phyloP scores from a whole-genome alignment of 2,888 invertebrate genomes.

The Conus canariensis region DNA sequence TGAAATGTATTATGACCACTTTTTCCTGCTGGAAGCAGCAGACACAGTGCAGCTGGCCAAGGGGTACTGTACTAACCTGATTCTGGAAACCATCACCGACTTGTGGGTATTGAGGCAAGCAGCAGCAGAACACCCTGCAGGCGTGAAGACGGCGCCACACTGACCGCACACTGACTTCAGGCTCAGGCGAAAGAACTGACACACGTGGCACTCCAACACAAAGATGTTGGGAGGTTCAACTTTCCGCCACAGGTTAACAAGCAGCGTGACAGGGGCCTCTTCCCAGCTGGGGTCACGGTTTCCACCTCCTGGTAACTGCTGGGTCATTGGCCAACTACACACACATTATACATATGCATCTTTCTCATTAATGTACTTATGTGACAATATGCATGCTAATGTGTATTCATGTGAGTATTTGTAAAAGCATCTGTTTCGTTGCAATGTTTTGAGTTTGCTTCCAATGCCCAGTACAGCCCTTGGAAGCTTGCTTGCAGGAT shows the following conservation, averaged over 20 bases:
- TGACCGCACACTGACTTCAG: slow-evolving; percentile 35
- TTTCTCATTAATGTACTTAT: neutral
- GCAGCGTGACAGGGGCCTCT: neutral
- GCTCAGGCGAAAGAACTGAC: slow-evolving; percentile 39
- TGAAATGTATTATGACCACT: no score
- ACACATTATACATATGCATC: neutral
- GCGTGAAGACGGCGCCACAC: slow-evolving; percentile 5
- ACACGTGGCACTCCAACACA: slow-evolving; percentile 16
- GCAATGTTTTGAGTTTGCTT: no score
- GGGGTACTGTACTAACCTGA: neutral
- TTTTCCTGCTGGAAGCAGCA: no score
- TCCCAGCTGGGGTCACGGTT: neutral
- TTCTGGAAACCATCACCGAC: neutral
- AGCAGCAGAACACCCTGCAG: slow-evolving; percentile 26
- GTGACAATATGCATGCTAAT: neutral
- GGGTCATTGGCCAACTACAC: neutral
- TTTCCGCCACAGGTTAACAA: slow-evolving; percentile 18
- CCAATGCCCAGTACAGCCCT: no score
- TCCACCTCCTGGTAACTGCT: neutral
- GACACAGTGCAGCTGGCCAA: no score
- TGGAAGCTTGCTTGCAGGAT: no score
- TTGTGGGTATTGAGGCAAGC: slow-evolving; percentile 22
- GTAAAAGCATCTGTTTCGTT: no score
- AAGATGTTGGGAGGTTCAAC: neutral
- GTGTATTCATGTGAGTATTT: no score